Evolutionary conservation across 2,888 invertebrate genomes (phyloP), one percentile per base, ranked within the genome.

Genomic region (Drosophila kokeensis): DNA sequence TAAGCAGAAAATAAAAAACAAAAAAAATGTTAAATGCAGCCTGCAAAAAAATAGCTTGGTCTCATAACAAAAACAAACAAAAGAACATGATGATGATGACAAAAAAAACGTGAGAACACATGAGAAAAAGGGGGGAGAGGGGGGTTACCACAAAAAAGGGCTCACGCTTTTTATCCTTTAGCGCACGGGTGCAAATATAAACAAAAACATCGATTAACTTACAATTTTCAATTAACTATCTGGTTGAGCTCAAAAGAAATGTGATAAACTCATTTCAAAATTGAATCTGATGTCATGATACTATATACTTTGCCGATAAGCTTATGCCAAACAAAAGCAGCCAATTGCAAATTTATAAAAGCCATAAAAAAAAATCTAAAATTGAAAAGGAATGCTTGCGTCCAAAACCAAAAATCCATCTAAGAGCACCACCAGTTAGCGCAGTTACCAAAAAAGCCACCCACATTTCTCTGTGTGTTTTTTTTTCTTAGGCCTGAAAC

Each of bases 1-100:
- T 87, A 92, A 89, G 90, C 89, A 91, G 83, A 79, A 82, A 79
- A 76, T 63, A 54, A 55, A 68, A 73, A 77, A 79, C 60, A 66
- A 29, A 24, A 38, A 59, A 54, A 29, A 34, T 27, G 15, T 48
- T 72, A 76, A 76, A 68, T 73, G 54, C 70, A 76, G 73, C 70
- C 82, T 24, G 81, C 77, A 71, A 73, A 79, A 71, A 74, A 77
- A 66, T 63, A 40, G 69, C 73, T 64, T 77, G 73, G 63, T 59
- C 73, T 61, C 78, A 81, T 61, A 69, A 72, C 59, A 69, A 57
- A 57, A 61, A 74, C 49, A 74, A 74, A 48, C 75, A 48, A 71
- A 64, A 81, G 77, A 81, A 61, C 45, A n/a, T n/a, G n/a, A n/a
- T n/a, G n/a, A n/a, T n/a, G n/a, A n/a, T n/a, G n/a, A n/a, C n/a